Percentiles rank a stretch among this genome's conserved stretches.
Evolutionary conservation across 2,888 invertebrate species (phyloP).

Genomic region (Metallyticus violacea): DNA sequence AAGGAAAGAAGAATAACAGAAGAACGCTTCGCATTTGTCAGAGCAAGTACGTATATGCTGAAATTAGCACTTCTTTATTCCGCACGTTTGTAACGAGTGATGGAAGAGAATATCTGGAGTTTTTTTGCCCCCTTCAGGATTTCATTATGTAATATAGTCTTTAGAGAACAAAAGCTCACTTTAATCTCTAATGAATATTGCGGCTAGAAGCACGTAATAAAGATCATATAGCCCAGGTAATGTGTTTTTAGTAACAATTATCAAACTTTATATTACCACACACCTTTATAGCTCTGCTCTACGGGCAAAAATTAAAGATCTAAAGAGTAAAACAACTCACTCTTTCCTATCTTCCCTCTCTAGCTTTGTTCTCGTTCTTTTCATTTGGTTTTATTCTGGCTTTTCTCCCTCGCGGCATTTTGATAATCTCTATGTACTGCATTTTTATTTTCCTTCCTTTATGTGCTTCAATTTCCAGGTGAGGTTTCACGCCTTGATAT

Average conservation of each 20-base stretch:
- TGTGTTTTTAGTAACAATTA: neutral
- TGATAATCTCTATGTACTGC: neutral
- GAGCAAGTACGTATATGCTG: no score
- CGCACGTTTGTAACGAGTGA: no score
- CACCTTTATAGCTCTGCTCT: neutral
- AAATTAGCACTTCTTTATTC: no score
- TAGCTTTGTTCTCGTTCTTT: neutral
- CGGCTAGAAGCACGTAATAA: neutral
- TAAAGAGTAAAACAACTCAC: no score
- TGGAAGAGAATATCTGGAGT: no score
- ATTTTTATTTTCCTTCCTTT: neutral
- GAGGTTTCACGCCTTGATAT: neutral
- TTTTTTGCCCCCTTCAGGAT: no score
- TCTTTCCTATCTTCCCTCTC: no score
- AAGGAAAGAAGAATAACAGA: no score
- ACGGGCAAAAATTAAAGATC: neutral
- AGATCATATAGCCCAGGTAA: neutral
- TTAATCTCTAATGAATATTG: neutral
- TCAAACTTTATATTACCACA: neutral
- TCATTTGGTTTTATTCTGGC: neutral
- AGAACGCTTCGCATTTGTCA: no score
- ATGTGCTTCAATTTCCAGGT: neutral
- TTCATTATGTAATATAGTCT: neutral
- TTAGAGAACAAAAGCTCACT: neutral
- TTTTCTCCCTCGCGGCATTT: neutral